Evolutionary conservation across 1,140 invertebrate species (phyloP).

Genomic region (Venturia canescens): DNA sequence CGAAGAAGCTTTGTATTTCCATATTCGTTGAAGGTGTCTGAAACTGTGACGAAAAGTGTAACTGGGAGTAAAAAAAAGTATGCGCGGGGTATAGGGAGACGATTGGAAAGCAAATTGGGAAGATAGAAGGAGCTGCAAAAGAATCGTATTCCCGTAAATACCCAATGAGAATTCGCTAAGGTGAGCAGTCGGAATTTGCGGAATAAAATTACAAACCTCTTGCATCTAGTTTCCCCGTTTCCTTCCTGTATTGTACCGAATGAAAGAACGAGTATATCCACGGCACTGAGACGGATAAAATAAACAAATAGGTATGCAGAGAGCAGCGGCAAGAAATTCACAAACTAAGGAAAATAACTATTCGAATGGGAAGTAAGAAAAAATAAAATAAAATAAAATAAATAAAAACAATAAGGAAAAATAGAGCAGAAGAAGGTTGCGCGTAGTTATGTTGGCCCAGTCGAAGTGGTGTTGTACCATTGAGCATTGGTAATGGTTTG

Average conservation of each 20-base stretch:
- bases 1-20: conserved; percentile 64
- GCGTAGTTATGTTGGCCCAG: neutral
- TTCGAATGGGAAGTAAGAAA: neutral
- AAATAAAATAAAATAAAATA: neutral
- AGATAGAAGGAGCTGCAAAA: conserved; percentile 33
- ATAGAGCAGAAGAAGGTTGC: neutral
- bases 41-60: conserved; percentile 25
- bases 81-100: neutral
- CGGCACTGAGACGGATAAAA: neutral
- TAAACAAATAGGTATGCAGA: conserved; percentile 33
- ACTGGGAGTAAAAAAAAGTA: neutral
- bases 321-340: neutral
- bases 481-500: conserved; percentile 68
- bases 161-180: conserved; percentile 69
- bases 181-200: conserved; percentile 58
- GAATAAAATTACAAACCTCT: conserved; percentile 70
- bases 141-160: conserved; percentile 67
- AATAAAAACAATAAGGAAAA: conserved; percentile 27
- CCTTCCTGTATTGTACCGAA: neutral
- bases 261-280: neutral
- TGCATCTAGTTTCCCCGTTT: conserved; percentile 2
- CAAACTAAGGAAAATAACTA: neutral
- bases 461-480: conserved; percentile 46
- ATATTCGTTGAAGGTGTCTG: conserved; percentile 57
- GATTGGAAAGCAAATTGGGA: neutral